Conservation (phyloP, 2,888 invertebrate genomes). For the Hydroisotoma schaefferi region DNA sequence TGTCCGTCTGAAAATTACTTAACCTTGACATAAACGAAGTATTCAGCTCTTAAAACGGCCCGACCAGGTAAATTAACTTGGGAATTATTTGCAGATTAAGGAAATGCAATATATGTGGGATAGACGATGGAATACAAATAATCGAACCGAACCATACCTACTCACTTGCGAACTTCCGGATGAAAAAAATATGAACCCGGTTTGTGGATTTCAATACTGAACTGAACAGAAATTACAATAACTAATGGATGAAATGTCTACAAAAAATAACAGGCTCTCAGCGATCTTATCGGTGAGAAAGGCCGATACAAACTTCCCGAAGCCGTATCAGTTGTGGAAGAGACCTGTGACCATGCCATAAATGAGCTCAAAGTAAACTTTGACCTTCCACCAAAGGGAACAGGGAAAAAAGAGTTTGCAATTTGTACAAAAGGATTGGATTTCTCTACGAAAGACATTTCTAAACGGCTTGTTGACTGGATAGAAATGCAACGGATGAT, state of each 20-base stretch:
- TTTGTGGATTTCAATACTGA: too few species aligned
- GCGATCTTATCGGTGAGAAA: background rate
- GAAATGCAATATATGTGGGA: background rate
- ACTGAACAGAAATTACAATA: too few species aligned
- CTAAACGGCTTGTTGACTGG: constrained; percentile 10
- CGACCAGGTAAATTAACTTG: background rate
- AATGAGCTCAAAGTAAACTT: background rate
- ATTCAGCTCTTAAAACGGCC: too few species aligned
- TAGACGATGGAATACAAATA: too few species aligned
- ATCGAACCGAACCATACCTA: background rate
- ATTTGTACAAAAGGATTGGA: background rate
- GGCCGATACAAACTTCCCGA: background rate
- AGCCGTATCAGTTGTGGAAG: background rate
- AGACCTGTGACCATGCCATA: background rate
- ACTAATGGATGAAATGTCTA: too few species aligned
- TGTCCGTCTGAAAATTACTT: too few species aligned
- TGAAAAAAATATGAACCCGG: background rate
- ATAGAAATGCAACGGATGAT: constrained; percentile 15
- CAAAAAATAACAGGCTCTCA: too few species aligned
- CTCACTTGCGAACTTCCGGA: background rate
- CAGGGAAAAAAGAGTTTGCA: background rate
- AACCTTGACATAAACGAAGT: too few species aligned
- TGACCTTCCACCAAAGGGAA: too few species aligned
- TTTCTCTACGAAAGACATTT: constrained; percentile 3
- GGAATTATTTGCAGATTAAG: background rate